phyloP scores from a whole-genome alignment of 2,797 vertebrate genomes.

The Odontamblyopus rebecca region DNA sequence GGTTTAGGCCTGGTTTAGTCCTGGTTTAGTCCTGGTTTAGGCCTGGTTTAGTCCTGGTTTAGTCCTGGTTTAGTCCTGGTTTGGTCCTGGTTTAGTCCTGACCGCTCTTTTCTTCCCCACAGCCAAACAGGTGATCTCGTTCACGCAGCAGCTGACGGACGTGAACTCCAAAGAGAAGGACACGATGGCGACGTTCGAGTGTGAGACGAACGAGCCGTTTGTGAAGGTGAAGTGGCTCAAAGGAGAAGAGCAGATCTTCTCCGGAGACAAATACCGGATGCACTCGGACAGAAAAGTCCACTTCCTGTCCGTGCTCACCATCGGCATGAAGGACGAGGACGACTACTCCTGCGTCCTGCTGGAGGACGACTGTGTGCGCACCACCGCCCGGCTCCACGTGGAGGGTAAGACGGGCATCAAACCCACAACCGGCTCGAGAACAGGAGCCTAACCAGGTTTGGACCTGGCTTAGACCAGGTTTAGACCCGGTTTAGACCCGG shows the following conservation, averaged over 20 bases:
- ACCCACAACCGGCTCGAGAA: too few species aligned
- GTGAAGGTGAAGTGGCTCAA: slow-evolving; percentile 97
- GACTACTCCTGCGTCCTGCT: slow-evolving; percentile 85
- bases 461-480: too few species aligned
- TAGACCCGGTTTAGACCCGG: too few species aligned
- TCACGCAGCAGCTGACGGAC: slow-evolving; percentile 88
- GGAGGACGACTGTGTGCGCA: slow-evolving; percentile 86
- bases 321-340: slow-evolving; percentile 83
- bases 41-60: neutral
- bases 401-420: neutral
- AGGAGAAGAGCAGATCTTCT: slow-evolving; percentile 84
- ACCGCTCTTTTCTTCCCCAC: slow-evolving; percentile 29
- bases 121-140: slow-evolving; percentile 89
- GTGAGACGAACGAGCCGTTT: slow-evolving; percentile 98
- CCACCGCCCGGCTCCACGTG: slow-evolving; percentile 67
- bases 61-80: neutral
- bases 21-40: neutral
- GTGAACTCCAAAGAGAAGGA: slow-evolving; percentile 90
- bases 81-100: neutral
- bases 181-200: slow-evolving; percentile 95
- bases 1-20: neutral
- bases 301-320: slow-evolving; percentile 90
- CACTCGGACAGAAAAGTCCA: slow-evolving; percentile 97
- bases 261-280: slow-evolving; percentile 95
- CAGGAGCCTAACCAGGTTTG: too few species aligned